Base-by-base conservation (phyloP, 1,140 invertebrate genomes). In the Cylas formicarius region DNA sequence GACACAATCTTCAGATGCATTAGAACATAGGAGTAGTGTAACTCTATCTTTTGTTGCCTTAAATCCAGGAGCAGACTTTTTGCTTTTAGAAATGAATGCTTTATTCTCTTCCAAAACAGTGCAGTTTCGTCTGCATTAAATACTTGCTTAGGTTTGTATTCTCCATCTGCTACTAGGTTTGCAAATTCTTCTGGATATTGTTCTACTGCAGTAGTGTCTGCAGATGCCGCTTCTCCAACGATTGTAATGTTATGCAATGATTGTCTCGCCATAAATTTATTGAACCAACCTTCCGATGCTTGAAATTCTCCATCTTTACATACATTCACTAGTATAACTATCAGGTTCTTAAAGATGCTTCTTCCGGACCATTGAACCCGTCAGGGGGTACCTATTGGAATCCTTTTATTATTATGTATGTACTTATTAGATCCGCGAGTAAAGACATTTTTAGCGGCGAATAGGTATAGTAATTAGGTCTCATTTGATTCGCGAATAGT, bases 21-120 rank as follows among this genome's bases (percentile, higher is more conserved):
- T 46, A 19, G 17, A 35, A 28, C 44, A 24, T 13, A 54, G 11
- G 21, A 54, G 24, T 20, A 48, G 20, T 10, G 43, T 54, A 8
- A 47, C 13, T 21, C 37, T 32, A 34, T 73, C 67, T 53, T 72
- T 72, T 16, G 57, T 54, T 28, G 58, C 57, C 51, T 70, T 71
- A 58, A 63, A 66, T 31, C 68, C 67, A 17, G 59, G 56, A 35
- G 60, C 55, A 29, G 48, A 40, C 49, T 67, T 67, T 45, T 70
- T 57, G 21, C 55, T 51, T 54, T 65, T 50, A 9, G 59, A 57
- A 43, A 69, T 62, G 51, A 57, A 70, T 17, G 62, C 69, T 44
- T 58, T 34, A 51, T 47, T 42, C 45, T 42, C 24, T 51, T 51
- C 43, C 43, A 50, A 42, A 28, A 50, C 17, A 38, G 14, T 5